Evolutionary conservation across 2,113 vertebrate genomes (phyloP).

Genomic region (Gopherus flavomarginatus): DNA sequence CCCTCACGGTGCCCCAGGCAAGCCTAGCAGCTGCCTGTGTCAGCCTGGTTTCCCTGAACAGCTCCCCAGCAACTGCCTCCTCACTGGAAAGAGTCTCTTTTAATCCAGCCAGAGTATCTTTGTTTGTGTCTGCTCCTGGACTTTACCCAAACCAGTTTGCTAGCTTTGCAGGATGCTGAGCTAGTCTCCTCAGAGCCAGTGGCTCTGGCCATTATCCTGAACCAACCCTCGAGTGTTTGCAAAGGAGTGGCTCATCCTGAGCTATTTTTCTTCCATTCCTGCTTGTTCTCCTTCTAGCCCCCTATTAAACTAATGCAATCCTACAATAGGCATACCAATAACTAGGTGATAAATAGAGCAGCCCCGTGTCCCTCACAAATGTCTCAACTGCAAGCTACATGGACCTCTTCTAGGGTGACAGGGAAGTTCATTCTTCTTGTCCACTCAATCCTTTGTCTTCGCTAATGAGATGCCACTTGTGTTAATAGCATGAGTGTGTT

Average conservation of each 20-base stretch:
- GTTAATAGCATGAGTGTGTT: accelerated
- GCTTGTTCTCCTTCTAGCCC: background rate
- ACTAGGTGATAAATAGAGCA: accelerated
- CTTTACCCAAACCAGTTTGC: background rate
- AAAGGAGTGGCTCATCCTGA: background rate
- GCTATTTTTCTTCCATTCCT: background rate
- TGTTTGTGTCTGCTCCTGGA: background rate
- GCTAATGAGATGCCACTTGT: background rate
- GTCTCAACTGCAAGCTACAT: background rate
- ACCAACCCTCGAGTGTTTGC: background rate
- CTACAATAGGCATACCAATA: background rate
- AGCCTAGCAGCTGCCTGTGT: background rate
- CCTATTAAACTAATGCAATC: background rate
- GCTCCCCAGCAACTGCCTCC: background rate
- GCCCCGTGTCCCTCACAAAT: background rate
- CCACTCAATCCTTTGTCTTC: accelerated
- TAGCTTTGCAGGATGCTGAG: background rate
- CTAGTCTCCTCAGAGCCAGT: background rate
- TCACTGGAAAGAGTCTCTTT: background rate
- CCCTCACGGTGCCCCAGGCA: background rate
- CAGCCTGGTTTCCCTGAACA: background rate
- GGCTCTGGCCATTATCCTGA: background rate
- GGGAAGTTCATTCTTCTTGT: background rate
- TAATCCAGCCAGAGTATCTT: background rate
- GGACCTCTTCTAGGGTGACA: background rate